phyloP scores from a whole-genome alignment of 2,888 invertebrate genomes.

The Dexiosoma caninum region DNA sequence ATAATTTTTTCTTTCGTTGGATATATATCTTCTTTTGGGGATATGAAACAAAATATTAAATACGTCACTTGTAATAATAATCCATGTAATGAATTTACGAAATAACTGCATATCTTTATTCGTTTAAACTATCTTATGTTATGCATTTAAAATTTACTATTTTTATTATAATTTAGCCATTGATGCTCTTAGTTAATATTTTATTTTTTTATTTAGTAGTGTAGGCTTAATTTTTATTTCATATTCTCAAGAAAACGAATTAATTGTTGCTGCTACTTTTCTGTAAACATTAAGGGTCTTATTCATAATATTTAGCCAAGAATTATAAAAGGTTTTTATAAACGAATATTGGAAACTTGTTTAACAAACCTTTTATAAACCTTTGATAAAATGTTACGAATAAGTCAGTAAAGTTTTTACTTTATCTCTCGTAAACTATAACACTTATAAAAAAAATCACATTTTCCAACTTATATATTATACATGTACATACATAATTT shows the following conservation, averaged over 20 bases:
- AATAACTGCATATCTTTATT: background rate
- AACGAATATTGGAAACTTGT: no score
- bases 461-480: conserved; percentile 12
- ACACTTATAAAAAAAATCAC: conserved; percentile 16
- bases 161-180: background rate
- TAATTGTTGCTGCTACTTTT: conserved; percentile 66
- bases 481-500: conserved; percentile 6
- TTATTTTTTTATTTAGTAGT: conserved; percentile 24
- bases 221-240: conserved; percentile 16
- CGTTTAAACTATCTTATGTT: background rate
- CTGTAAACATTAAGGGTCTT: conserved; percentile 28
- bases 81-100: background rate
- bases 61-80: background rate
- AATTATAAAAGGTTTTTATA: no score
- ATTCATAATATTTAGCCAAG: no score
- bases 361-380: no score
- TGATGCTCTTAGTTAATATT: background rate
- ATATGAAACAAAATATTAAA: background rate
- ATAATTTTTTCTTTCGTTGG: background rate
- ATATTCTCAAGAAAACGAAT: conserved; percentile 45
- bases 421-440: conserved; percentile 21
- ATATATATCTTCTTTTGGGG: background rate
- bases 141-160: background rate
- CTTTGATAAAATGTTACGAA: no score
- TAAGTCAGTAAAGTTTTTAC: no score